Base-by-base conservation (phyloP, 2,113 vertebrate species). In the Anarrhichthys ocellatus region DNA sequence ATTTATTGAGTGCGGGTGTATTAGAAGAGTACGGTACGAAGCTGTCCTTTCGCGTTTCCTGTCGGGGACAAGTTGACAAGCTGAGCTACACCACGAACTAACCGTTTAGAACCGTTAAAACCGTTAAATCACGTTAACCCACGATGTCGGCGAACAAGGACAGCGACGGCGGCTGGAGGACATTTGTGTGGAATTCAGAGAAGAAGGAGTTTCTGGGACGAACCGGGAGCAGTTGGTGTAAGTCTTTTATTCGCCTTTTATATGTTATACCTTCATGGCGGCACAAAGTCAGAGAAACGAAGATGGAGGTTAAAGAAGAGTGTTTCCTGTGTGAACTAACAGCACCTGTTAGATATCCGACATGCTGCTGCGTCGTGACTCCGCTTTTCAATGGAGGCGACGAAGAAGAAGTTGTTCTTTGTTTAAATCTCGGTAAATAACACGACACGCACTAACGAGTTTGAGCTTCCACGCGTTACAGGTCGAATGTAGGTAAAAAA, bases 121-220 rank as follows among this genome's bases (percentile, higher is more conserved):
- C 34, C 34, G 34, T 34, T 34, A 34, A 34, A 34, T 34, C 34
- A 34, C 34, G 34, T 34, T 5, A 34, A 34, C 34, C 34, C 0
- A 34, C 34, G 0, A 34, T 97, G 97, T 95, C 97, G 73, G 94
- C 94, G 5, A 97, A 96, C 91, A 97, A 97, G 91, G 96, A 97
- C 18, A 91, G 77, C 11, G 96, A 96, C 77, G 97, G 96, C 66
- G 95, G 96, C 68, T 98, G 97, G 97, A 97, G 93, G 95, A 95
- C 79, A 48, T 98, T 98, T 91, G 13, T 98, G 87, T 98, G 97
- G 97, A 97, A 97, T 94, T 96, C 96, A 2, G 96, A 98, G 85
- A 97, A 96, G 91, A 96, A 92, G 91, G 97, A 98, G 91, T 97
- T 97, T 89, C 76, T 98, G n/a, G 97, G 97, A 87, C 95, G 97